Percentiles rank a stretch among this genome's conserved stretches.
Evolutionary conservation across 2,113 vertebrate species (phyloP).

Genomic region (Cephalopholis sonnerati): DNA sequence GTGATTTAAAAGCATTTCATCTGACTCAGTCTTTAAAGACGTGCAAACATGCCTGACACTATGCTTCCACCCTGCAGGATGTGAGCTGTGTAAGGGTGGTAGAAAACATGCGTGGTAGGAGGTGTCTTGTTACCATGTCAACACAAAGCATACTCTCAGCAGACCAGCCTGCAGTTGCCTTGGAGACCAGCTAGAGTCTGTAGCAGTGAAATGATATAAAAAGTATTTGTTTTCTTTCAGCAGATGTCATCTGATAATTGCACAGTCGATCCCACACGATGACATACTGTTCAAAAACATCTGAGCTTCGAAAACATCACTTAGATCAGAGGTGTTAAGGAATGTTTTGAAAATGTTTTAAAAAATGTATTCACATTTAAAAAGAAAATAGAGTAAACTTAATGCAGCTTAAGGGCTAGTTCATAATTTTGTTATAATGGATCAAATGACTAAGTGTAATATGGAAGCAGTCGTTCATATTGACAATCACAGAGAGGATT

Average conservation of each 20-base stretch:
- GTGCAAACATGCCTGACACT: conserved; percentile 25
- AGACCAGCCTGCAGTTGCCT: conserved; percentile 77
- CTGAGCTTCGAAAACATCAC: conserved; percentile 7
- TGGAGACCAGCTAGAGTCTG: conserved; percentile 75
- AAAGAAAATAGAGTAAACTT: neutral
- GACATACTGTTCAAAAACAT: conserved; percentile 16
- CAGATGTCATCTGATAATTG: conserved; percentile 50
- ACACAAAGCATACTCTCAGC: conserved; percentile 74
- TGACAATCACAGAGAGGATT: neutral
- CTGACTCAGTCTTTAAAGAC: conserved; percentile 20
- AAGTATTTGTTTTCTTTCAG: conserved; percentile 65
- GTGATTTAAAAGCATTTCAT: neutral
- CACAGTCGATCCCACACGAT: conserved; percentile 27
- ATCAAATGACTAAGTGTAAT: neutral
- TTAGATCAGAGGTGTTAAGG: neutral
- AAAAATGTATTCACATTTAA: neutral
- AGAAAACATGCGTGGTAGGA: conserved; percentile 63
- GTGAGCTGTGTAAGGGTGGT: conserved; percentile 26
- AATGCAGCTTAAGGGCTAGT: neutral
- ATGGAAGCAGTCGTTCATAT: neutral
- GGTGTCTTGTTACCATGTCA: conserved; percentile 82
- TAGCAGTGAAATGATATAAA: conserved; percentile 59
- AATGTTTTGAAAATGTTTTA: too few species aligned
- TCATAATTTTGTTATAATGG: neutral
- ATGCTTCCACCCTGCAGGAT: conserved; percentile 29